Percentiles rank a stretch among this genome's conserved stretches.
These are phyloP conservation scores for Petrolisthes manimaculis DNA, from an alignment of 2,888 invertebrate species.

Conservation along the genomic window DNA sequence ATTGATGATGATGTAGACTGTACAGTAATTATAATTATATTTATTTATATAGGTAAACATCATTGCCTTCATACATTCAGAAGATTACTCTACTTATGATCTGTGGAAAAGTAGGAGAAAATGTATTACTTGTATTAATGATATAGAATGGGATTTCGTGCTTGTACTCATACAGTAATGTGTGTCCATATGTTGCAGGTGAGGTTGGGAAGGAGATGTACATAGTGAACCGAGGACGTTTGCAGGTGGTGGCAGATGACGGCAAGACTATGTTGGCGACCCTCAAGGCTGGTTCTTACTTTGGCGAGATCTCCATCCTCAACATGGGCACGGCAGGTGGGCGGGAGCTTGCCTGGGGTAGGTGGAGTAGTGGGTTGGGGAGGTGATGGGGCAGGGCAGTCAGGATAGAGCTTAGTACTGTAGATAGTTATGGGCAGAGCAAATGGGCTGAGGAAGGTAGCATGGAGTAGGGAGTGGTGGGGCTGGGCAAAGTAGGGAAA, in stretches of 20 bases:
- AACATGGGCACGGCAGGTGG: slow-evolving; percentile 98
- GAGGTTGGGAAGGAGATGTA: slow-evolving; percentile 99
- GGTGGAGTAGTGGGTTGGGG: not conserved
- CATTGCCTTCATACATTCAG: too few relatives aligned
- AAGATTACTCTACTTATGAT: too few relatives aligned
- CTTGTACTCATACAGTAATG: too few relatives aligned
- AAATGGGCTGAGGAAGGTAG: not conserved
- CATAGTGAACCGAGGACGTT: slow-evolving; percentile 95
- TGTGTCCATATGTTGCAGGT: slow-evolving; percentile 75
- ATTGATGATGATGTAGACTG: too few relatives aligned
- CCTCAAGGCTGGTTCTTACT: slow-evolving; percentile 98
- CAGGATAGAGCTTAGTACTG: not conserved
- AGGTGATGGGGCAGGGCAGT: not conserved
- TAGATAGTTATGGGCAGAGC: not conserved
- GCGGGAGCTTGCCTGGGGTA: not conserved
- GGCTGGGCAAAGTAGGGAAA: not conserved
- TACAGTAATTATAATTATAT: too few relatives aligned
- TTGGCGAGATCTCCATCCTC: slow-evolving; percentile 99
- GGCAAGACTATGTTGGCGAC: slow-evolving; percentile 96
- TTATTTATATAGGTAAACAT: too few relatives aligned
- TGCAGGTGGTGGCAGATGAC: slow-evolving; percentile 95
- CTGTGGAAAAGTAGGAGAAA: too few relatives aligned
- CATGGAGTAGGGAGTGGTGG: not conserved
- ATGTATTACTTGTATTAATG: too few relatives aligned
- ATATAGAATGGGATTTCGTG: too few relatives aligned